phyloP scores from a whole-genome alignment of 2,888 invertebrate genomes.

The Tipula vernalis region DNA sequence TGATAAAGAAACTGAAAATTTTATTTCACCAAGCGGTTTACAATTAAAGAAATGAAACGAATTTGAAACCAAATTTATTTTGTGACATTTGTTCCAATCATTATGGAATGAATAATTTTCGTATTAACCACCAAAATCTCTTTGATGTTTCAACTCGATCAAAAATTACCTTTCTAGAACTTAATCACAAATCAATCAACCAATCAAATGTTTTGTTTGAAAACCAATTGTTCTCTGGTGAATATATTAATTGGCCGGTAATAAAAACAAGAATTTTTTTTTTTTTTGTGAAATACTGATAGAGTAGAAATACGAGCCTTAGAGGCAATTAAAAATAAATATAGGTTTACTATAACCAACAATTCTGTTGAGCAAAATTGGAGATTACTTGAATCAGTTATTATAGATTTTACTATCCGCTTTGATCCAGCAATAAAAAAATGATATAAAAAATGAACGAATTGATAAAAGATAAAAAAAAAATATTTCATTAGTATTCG shows the following conservation, averaged over 20 bases:
- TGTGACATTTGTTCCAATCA: background rate
- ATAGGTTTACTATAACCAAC: background rate
- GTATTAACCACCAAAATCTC: background rate
- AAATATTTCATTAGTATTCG: background rate
- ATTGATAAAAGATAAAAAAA: background rate
- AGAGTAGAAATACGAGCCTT: background rate
- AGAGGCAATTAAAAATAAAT: background rate
- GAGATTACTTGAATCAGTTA: background rate
- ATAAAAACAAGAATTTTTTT: background rate
- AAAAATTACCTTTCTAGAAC: background rate
- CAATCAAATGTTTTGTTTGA: background rate
- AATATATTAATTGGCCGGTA: background rate
- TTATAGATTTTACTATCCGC: background rate
- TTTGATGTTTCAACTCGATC: background rate
- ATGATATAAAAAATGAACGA: background rate
- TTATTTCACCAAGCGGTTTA: background rate
- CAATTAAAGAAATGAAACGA: background rate
- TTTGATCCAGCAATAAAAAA: background rate
- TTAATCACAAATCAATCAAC: background rate
- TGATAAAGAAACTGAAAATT: background rate
- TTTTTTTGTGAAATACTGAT: background rate
- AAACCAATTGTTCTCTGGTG: background rate
- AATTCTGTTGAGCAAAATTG: background rate
- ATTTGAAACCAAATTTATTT: background rate
- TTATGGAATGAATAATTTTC: background rate